Evolutionary conservation across 2,888 invertebrate genomes (phyloP).

Genomic region (Athalia circularis): DNA sequence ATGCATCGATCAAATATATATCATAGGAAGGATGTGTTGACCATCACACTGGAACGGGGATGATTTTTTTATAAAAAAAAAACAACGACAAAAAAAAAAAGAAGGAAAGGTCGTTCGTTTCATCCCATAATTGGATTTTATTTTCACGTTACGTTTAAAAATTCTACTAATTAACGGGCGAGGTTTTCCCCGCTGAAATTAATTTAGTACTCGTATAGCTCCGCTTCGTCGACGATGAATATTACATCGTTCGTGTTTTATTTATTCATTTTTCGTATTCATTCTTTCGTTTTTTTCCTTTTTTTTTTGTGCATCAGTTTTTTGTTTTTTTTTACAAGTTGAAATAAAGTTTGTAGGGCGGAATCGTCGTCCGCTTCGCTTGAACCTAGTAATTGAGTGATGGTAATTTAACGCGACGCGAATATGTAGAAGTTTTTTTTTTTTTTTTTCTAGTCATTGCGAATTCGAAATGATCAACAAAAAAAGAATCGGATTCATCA

Average conservation of each 20-base stretch:
- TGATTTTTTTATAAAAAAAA: too few relatives aligned
- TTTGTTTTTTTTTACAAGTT: not conserved
- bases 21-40: too few relatives aligned
- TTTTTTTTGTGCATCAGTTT: not conserved
- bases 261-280: not conserved
- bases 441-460: not conserved
- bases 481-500: conserved; percentile 3
- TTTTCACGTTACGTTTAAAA: too few relatives aligned
- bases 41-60: too few relatives aligned
- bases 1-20: too few relatives aligned
- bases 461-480: not conserved
- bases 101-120: too few relatives aligned
- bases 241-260: not conserved
- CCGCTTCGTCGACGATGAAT: too few relatives aligned
- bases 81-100: too few relatives aligned
- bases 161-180: too few relatives aligned
- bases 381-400: not conserved
- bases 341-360: conserved; percentile 27
- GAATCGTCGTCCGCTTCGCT: conserved; percentile 34
- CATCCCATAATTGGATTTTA: too few relatives aligned
- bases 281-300: not conserved
- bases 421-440: not conserved
- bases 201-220: too few relatives aligned
- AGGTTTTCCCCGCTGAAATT: too few relatives aligned
- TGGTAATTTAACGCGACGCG: not conserved